These are phyloP conservation scores for Drosophila falleni DNA, from an alignment of 2,888 invertebrate species.

Conservation along the genomic window DNA sequence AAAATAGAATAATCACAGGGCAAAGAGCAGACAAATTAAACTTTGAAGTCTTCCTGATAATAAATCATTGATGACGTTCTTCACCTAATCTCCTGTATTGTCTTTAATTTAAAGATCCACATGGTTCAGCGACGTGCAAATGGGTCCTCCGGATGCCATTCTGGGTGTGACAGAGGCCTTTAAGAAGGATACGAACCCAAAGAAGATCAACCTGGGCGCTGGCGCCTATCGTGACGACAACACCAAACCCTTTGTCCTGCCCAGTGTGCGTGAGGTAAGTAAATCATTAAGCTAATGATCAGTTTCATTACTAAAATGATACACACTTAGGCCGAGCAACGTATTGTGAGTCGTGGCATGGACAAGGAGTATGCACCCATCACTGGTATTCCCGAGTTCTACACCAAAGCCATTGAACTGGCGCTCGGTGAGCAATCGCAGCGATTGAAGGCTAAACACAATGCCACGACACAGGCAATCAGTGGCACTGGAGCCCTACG, in stretches of 20 bases:
- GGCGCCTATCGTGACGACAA: slow-evolving; percentile 99
- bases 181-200: slow-evolving; percentile 94
- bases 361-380: slow-evolving; percentile 99
- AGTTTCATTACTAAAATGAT: not conserved
- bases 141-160: slow-evolving; percentile 99
- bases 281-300: not conserved
- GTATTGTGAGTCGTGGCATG: slow-evolving; percentile 88
- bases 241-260: slow-evolving; percentile 97
- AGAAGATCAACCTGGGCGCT: slow-evolving; percentile 98
- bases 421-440: slow-evolving; percentile 94
- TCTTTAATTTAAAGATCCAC: slow-evolving; percentile 87
- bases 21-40: slow-evolving; percentile 30
- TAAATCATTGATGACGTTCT: not conserved
- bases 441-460: slow-evolving; percentile 89
- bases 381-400: slow-evolving; percentile 93
- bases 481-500: slow-evolving; percentile 99
- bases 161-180: slow-evolving; percentile 98
- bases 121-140: slow-evolving; percentile 95
- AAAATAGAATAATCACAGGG: slow-evolving; percentile 19
- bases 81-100: not conserved
- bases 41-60: slow-evolving; percentile 5
- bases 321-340: slow-evolving; percentile 91
- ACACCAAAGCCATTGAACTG: slow-evolving; percentile 92
- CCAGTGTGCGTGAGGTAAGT: slow-evolving; percentile 91
- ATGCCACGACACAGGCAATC: slow-evolving; percentile 93